phyloP scores from a whole-genome alignment of 2,888 invertebrate species.

The Callyntrura guangdongensis region DNA sequence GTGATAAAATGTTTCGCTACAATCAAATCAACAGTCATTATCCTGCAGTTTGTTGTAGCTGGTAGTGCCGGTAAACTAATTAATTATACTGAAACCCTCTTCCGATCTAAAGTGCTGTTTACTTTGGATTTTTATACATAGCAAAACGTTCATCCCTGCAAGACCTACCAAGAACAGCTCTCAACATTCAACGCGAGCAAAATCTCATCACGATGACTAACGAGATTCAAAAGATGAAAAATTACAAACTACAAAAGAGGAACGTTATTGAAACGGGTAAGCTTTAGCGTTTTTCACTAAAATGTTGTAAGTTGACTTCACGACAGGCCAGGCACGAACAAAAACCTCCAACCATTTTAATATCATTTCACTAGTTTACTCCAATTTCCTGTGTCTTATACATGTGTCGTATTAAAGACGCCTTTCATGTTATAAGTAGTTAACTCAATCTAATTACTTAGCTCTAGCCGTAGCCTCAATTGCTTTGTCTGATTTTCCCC shows the following conservation, averaged over 20 bases:
- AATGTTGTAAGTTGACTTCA: not conserved
- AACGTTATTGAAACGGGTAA: conserved; percentile 75
- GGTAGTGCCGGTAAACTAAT: too few species aligned
- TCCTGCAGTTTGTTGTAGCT: too few species aligned
- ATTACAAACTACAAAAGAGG: conserved; percentile 74
- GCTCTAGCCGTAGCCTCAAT: not conserved
- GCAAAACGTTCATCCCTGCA: conserved; percentile 79
- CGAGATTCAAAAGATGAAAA: conserved; percentile 79
- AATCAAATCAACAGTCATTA: too few species aligned
- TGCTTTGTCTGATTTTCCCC: conserved; percentile 14
- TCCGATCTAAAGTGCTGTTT: not conserved
- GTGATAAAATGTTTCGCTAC: too few species aligned
- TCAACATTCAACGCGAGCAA: conserved; percentile 74
- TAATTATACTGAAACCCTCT: not conserved
- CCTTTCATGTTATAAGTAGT: too few species aligned
- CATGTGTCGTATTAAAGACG: not conserved
- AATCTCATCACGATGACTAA: conserved; percentile 76
- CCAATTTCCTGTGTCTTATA: not conserved
- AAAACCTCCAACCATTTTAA: not conserved
- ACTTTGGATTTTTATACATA: conserved; percentile 20
- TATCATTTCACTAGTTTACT: not conserved
- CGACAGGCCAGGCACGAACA: not conserved
- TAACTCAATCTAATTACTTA: not conserved
- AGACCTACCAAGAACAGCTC: conserved; percentile 78
- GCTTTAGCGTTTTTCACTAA: not conserved